Percentiles rank a stretch among this genome's conserved stretches.
These are phyloP conservation scores for Apamea sordens DNA, from an alignment of 2,888 invertebrate species.

Conservation along the genomic window DNA sequence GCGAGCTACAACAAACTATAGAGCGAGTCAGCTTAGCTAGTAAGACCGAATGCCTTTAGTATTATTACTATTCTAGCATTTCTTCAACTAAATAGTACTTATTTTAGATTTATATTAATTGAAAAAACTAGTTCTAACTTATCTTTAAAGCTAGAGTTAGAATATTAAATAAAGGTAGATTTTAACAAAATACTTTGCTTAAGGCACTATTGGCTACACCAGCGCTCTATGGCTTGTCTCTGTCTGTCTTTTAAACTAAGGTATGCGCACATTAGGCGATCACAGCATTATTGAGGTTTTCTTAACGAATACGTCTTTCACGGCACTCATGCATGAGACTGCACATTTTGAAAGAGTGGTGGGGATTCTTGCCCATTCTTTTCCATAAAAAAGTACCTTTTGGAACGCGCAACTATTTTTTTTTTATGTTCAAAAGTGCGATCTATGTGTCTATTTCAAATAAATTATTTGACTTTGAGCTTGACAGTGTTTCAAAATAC, in stretches of 20 bases:
- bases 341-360: background rate
- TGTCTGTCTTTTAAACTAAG: background rate
- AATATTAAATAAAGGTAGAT: background rate
- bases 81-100: background rate
- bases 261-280: background rate
- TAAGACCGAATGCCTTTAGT: background rate
- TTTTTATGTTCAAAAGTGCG: too few species aligned
- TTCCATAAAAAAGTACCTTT: too few species aligned
- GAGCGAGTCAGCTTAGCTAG: constrained; percentile 12
- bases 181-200: background rate
- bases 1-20: constrained; percentile 14
- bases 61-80: background rate
- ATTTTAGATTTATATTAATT: background rate
- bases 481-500: background rate
- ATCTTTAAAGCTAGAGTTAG: background rate
- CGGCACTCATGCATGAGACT: background rate
- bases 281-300: background rate
- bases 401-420: too few species aligned
- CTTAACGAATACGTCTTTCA: background rate
- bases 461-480: too few species aligned
- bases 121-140: constrained; percentile 1
- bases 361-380: too few species aligned
- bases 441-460: too few species aligned
- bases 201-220: background rate
- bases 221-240: constrained; percentile 1